phyloP scores from a whole-genome alignment of 2,888 invertebrate species.

The Drosophila ezoana region DNA sequence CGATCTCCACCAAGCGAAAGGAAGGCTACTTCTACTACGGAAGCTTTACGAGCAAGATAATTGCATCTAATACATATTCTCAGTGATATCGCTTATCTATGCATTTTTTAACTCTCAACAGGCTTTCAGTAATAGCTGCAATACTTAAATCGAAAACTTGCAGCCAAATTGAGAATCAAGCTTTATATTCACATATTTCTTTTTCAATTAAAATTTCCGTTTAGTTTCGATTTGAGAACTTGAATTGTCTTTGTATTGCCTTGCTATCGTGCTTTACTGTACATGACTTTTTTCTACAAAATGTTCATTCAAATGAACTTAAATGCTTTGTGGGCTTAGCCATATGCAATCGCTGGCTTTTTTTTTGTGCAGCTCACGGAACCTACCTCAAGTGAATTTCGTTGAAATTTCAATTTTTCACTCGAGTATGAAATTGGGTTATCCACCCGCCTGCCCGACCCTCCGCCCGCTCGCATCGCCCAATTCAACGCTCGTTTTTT shows the following conservation, averaged over 20 bases:
- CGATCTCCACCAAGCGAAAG: too few relatives aligned
- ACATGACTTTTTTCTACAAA: not conserved
- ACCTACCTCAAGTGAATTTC: conserved; percentile 64
- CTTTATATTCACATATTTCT: too few relatives aligned
- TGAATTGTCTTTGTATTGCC: too few relatives aligned
- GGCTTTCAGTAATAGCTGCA: too few relatives aligned
- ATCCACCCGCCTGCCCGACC: not conserved
- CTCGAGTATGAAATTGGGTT: conserved; percentile 40
- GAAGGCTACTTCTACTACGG: too few relatives aligned
- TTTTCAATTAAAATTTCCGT: too few relatives aligned
- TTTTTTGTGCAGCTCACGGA: conserved; percentile 18
- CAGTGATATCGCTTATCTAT: not conserved
- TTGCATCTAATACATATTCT: not conserved
- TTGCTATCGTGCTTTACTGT: too few relatives aligned
- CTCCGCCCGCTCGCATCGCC: not conserved
- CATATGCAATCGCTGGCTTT: conserved; percentile 35
- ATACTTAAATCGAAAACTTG: too few relatives aligned
- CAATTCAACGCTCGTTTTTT: conserved; percentile 43
- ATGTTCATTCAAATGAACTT: not conserved
- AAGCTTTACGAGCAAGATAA: too few relatives aligned
- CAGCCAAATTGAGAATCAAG: too few relatives aligned
- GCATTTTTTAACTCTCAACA: not conserved
- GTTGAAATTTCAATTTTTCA: conserved; percentile 28
- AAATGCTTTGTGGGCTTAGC: conserved; percentile 22
- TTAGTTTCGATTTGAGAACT: too few relatives aligned